A percentile compares a stretch with the other conserved stretches of the same genome.
phyloP scores from a whole-genome alignment of 2,113 vertebrate genomes.

The Taurulus bubalis region DNA sequence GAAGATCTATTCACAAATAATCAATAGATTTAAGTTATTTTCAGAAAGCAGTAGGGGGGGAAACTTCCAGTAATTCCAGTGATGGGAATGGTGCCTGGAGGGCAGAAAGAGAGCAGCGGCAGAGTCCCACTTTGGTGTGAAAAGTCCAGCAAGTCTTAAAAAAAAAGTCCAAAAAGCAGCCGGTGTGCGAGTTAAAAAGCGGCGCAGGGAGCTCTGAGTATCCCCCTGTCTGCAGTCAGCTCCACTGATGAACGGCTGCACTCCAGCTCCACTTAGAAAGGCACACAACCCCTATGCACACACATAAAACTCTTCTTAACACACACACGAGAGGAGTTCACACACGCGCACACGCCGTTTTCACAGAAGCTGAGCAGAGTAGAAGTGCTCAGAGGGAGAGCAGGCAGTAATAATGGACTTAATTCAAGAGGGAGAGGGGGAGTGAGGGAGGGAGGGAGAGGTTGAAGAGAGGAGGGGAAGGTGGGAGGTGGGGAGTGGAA shows the following conservation, averaged over 20 bases:
- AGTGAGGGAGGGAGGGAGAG: conserved; percentile 54
- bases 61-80: conserved; percentile 44
- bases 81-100: conserved; percentile 37
- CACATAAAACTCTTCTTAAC: conserved; percentile 65
- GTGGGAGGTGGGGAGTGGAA: conserved; percentile 73
- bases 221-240: conserved; percentile 63
- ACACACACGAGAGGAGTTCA: conserved; percentile 57
- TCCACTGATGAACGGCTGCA: conserved; percentile 69
- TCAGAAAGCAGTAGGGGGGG: background rate
- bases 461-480: conserved; percentile 60
- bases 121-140: conserved; percentile 43
- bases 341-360: conserved; percentile 51
- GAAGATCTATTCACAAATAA: background rate
- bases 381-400: conserved; percentile 73
- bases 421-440: conserved; percentile 73
- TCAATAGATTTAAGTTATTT: background rate
- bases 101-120: conserved; percentile 39
- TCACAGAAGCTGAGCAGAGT: conserved; percentile 65
- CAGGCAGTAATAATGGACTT: conserved; percentile 81
- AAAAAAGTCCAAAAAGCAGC: conserved; percentile 54
- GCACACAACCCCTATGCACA: conserved; percentile 64
- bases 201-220: conserved; percentile 54
- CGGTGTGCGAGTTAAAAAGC: conserved; percentile 59
- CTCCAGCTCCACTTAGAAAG: conserved; percentile 73
- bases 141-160: conserved; percentile 39